phyloP scores from a whole-genome alignment of 2,113 vertebrate genomes.

The Hirundichthys speculiger region DNA sequence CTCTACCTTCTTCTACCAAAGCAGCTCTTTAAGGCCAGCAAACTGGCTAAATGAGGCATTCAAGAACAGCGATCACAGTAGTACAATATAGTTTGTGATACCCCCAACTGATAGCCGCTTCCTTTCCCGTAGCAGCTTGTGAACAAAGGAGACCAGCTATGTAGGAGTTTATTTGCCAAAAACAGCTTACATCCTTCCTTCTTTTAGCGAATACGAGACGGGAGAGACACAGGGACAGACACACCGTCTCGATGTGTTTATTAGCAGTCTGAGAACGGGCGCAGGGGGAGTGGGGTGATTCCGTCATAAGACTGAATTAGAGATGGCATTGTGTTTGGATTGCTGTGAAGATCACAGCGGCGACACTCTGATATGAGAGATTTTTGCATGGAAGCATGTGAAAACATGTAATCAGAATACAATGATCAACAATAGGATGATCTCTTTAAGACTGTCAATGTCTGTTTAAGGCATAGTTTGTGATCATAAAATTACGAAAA shows the following conservation, averaged over 20 bases:
- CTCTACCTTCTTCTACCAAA: conserved; percentile 43
- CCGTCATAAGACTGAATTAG: conserved; percentile 71
- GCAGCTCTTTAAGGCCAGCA: conserved; percentile 49
- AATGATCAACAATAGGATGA: conserved; percentile 12
- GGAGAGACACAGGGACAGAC: conserved; percentile 78
- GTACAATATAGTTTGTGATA: conserved; percentile 82
- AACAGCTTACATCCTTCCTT: conserved; percentile 84
- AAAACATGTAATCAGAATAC: conserved; percentile 18
- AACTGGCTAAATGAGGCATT: conserved; percentile 72
- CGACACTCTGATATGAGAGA: conserved; percentile 45
- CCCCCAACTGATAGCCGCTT: conserved; percentile 75
- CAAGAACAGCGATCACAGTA: conserved; percentile 59
- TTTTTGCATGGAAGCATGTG: conserved; percentile 27
- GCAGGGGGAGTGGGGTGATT: conserved; percentile 42
- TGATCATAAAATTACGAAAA: not conserved
- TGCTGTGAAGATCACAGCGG: conserved; percentile 56
- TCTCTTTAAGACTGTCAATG: not conserved
- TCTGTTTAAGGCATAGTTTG: conserved; percentile 1
- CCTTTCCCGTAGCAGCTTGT: conserved; percentile 61
- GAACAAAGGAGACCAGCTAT: conserved; percentile 78
- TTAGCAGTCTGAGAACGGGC: conserved; percentile 68
- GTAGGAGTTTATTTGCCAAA: conserved; percentile 78
- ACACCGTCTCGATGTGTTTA: conserved; percentile 78
- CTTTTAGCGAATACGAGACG: conserved; percentile 68
- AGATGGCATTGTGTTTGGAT: conserved; percentile 69